These are phyloP conservation scores for Cheilosia soror DNA, from an alignment of 2,888 invertebrate genomes.

Conservation along the genomic window DNA sequence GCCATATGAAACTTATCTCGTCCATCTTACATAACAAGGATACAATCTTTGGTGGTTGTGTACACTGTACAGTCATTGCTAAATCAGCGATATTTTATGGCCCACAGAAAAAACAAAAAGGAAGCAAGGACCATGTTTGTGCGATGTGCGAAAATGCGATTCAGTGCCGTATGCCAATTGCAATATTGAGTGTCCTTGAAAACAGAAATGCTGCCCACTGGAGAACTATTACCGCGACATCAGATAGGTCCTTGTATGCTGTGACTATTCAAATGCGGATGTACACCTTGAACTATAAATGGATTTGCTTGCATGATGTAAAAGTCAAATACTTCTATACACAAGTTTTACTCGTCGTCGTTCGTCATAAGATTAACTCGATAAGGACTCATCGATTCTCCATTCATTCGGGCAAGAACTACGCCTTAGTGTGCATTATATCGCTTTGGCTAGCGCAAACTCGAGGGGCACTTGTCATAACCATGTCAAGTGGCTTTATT, in stretches of 20 bases:
- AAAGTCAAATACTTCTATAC: neutral
- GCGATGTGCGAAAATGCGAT: conserved; percentile 5
- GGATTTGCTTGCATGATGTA: too few relatives aligned
- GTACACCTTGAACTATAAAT: conserved; percentile 37
- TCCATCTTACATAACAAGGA: conserved; percentile 22
- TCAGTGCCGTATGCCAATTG: neutral
- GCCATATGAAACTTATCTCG: neutral
- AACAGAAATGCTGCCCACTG: conserved; percentile 13
- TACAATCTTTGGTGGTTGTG: conserved; percentile 1
- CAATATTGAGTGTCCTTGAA: conserved; percentile 6
- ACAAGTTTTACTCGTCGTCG: conserved; percentile 16
- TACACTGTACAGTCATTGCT: neutral
- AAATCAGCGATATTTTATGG: conserved; percentile 13
- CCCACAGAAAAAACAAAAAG: neutral
- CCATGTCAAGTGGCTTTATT: conserved; percentile 73
- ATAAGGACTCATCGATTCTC: conserved; percentile 68
- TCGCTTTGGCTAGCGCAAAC: conserved; percentile 69
- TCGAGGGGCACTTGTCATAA: conserved; percentile 68
- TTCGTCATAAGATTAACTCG: conserved; percentile 66
- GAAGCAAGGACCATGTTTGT: neutral
- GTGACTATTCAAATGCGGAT: conserved; percentile 12
- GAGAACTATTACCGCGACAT: conserved; percentile 8
- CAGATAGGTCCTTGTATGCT: neutral
- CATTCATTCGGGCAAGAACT: conserved; percentile 40
- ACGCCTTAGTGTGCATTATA: conserved; percentile 65